Conservation (phyloP, 1,140 invertebrate species). For the Melitaea cinxia region DNA sequence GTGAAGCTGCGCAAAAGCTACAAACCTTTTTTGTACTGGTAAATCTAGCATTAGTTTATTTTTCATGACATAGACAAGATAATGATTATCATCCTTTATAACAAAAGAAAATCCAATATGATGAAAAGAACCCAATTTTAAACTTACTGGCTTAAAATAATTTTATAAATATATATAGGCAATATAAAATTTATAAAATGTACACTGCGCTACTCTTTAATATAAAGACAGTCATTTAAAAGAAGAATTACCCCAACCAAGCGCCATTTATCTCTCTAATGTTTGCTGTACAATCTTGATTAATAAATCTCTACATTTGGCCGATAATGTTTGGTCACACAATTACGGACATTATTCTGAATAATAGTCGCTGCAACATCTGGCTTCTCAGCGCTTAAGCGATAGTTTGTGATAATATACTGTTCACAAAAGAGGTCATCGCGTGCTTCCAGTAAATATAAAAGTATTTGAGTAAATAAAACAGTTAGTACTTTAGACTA, state of each 20-base stretch:
- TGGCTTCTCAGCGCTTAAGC: slow-evolving; percentile 29
- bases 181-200: too few species aligned
- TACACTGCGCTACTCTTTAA: too few species aligned
- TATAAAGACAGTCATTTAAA: too few species aligned
- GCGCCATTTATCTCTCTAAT: slow-evolving; percentile 5
- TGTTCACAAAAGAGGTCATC: slow-evolving; percentile 13
- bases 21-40: too few species aligned
- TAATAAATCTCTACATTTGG: slow-evolving; percentile 20
- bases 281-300: slow-evolving; percentile 1
- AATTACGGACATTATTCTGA: slow-evolving; percentile 35
- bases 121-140: too few species aligned
- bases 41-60: too few species aligned
- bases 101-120: too few species aligned
- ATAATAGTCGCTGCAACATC: slow-evolving; percentile 29
- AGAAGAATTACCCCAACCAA: slow-evolving; percentile 4
- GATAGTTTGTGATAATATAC: slow-evolving; percentile 28
- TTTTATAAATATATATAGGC: too few species aligned
- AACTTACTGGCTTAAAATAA: too few species aligned
- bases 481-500: not conserved
- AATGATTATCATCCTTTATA: too few species aligned
- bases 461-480: not conserved
- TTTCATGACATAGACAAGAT: too few species aligned
- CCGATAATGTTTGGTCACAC: slow-evolving; percentile 32
- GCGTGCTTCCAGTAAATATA: not conserved
- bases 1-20: too few species aligned